Conservation (phyloP, 2,888 invertebrate genomes). For the Theodoxus fluviatilis region DNA sequence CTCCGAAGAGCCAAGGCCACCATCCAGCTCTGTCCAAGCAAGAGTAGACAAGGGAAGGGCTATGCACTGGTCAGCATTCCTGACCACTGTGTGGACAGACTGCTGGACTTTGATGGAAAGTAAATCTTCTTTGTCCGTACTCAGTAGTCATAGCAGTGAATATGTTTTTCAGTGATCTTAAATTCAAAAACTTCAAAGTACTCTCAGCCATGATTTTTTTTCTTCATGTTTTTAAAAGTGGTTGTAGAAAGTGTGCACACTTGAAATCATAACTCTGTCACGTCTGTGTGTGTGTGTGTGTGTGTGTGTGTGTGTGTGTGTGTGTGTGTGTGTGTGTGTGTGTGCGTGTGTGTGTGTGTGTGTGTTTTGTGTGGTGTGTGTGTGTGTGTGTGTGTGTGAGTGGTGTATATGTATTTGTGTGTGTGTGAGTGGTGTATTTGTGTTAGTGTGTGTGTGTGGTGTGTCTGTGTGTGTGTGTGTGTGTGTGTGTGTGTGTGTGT, state of each 20-base stretch:
- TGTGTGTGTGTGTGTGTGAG: conserved; percentile 3
- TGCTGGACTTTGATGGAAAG: too few species aligned
- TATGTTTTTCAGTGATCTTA: not conserved
- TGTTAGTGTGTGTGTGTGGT: conserved; percentile 4
- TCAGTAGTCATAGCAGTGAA: not conserved
- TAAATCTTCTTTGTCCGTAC: too few species aligned
- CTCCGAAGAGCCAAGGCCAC: too few species aligned
- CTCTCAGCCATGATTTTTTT: too few species aligned
- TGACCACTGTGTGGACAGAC: too few species aligned
- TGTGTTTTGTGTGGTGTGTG: conserved; percentile 3
- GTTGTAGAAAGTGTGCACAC: not conserved
- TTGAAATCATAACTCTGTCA: not conserved
- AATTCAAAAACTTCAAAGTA: too few species aligned
- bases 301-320: conserved; percentile 18
- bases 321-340: conserved; percentile 19
- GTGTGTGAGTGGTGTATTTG: not conserved
- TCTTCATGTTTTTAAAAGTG: too few species aligned
- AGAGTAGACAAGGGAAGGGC: too few species aligned
- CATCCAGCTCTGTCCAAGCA: too few species aligned
- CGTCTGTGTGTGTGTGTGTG: not conserved
- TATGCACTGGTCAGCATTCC: too few species aligned
- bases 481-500: conserved; percentile 7
- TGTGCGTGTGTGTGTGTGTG: conserved; percentile 3
- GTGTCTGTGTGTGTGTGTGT: conserved; percentile 11
- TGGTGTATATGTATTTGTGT: not conserved